Percentiles rank a stretch among this genome's conserved stretches.
Evolutionary conservation across 2,113 vertebrate genomes (phyloP).

Genomic region (Sula dactylatra): DNA sequence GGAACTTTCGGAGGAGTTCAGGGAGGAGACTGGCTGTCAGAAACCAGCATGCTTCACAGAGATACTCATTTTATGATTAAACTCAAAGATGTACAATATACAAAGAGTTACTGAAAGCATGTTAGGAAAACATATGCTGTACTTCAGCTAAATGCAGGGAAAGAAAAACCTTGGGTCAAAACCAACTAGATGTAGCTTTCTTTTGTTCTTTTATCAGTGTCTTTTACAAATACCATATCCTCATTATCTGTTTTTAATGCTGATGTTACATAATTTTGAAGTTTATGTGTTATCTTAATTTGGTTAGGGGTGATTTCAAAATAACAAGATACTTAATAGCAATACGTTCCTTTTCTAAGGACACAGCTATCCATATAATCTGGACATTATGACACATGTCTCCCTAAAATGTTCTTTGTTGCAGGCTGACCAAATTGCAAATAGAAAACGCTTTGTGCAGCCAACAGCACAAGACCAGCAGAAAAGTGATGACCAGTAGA

Average conservation of each 20-base stretch:
- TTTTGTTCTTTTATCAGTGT: neutral
- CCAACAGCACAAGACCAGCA: neutral
- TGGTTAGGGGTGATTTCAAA: neutral
- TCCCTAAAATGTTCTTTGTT: neutral
- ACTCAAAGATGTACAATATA: neutral
- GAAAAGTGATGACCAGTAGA: neutral
- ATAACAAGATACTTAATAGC: neutral
- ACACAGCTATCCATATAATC: neutral
- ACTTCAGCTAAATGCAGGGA: neutral
- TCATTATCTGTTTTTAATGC: neutral
- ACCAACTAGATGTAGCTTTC: neutral
- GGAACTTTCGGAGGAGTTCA: neutral
- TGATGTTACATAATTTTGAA: neutral
- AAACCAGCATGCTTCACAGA: neutral
- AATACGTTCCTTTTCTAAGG: neutral
- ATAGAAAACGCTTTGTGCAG: neutral
- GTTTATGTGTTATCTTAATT: neutral
- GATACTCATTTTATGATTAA: neutral
- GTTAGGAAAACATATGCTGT: neutral
- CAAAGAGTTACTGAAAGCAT: neutral
- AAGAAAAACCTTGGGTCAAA: neutral
- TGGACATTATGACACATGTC: neutral
- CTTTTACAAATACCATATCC: neutral
- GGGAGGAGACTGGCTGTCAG: neutral
- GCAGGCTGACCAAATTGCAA: neutral